phyloP scores from a whole-genome alignment of 64 coral and sea anemone genomes.

The Acropora yongei region DNA sequence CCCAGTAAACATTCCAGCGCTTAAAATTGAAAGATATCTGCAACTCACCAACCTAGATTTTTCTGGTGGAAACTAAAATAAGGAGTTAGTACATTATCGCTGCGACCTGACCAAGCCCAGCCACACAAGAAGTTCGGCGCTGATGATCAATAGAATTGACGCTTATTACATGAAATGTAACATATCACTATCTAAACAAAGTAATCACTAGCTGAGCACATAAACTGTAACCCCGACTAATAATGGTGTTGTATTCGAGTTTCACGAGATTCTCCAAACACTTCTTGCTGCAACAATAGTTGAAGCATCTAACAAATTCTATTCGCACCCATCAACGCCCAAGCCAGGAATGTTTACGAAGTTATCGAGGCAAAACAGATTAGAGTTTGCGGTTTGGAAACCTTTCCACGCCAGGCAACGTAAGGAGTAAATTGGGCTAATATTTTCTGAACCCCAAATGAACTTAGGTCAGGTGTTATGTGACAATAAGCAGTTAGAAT shows the following conservation, averaged over 20 bases:
- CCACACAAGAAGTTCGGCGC: slow-evolving; percentile 17
- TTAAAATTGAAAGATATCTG: not conserved
- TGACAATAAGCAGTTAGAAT: not conserved
- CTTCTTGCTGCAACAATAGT: not conserved
- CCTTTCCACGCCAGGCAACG: slow-evolving; percentile 1
- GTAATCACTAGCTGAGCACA: not conserved
- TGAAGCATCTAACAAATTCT: not conserved
- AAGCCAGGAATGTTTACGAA: slow-evolving; percentile 9
- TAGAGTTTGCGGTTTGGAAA: slow-evolving; percentile 20
- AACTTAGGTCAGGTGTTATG: too few species aligned
- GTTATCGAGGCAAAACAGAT: slow-evolving; percentile 53
- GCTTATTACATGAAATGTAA: not conserved
- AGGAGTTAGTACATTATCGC: too few species aligned
- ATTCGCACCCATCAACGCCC: slow-evolving; percentile 11
- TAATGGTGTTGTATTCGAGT: not conserved
- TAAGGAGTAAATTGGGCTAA: slow-evolving; percentile 13
- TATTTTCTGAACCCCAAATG: not conserved
- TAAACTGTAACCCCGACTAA: not conserved
- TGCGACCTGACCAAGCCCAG: not conserved
- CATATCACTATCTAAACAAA: slow-evolving; percentile 23
- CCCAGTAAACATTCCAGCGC: slow-evolving; percentile 16
- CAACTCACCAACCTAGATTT: not conserved
- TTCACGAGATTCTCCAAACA: not conserved
- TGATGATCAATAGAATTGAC: not conserved
- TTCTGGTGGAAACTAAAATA: not conserved